Evolutionary conservation across 1,140 invertebrate species (phyloP).

Genomic region (Drosophila cardini): DNA sequence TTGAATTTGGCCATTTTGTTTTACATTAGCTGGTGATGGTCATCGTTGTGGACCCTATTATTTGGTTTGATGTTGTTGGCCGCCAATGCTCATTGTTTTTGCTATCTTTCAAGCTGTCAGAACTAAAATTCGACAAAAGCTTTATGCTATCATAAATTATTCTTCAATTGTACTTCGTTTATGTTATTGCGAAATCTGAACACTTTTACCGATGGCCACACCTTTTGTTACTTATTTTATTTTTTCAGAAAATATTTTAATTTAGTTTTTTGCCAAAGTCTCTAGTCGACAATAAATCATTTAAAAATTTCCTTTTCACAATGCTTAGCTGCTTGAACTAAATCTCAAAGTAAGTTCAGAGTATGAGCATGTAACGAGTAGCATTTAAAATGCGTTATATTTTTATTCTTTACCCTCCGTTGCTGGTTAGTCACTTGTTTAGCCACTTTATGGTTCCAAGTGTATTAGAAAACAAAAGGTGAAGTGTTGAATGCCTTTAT

Average conservation of each 20-base stretch:
- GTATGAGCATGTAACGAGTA: too few relatives aligned
- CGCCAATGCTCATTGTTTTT: conserved; percentile 61
- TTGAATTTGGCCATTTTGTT: conserved; percentile 18
- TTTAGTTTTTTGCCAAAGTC: too few relatives aligned
- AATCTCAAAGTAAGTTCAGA: too few relatives aligned
- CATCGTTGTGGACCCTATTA: conserved; percentile 62
- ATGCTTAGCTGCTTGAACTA: conserved; percentile 10
- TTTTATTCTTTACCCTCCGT: neutral
- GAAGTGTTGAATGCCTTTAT: conserved; percentile 1
- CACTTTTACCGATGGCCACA: too few relatives aligned
- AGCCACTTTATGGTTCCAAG: conserved; percentile 21
- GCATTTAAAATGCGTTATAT: too few relatives aligned
- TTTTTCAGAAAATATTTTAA: too few relatives aligned
- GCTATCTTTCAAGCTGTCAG: conserved; percentile 49
- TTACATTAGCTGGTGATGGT: conserved; percentile 48
- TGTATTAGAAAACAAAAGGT: conserved; percentile 40
- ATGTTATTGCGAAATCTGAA: too few relatives aligned
- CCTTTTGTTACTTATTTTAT: too few relatives aligned
- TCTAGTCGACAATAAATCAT: too few relatives aligned
- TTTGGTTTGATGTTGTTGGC: conserved; percentile 45
- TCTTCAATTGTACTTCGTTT: neutral
- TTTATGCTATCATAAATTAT: conserved; percentile 41
- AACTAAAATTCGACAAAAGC: conserved; percentile 60
- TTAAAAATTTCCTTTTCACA: too few relatives aligned
- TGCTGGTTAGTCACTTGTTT: neutral